Evolutionary conservation across 2,113 vertebrate species (phyloP).

Genomic region (Pogona vitticeps): DNA sequence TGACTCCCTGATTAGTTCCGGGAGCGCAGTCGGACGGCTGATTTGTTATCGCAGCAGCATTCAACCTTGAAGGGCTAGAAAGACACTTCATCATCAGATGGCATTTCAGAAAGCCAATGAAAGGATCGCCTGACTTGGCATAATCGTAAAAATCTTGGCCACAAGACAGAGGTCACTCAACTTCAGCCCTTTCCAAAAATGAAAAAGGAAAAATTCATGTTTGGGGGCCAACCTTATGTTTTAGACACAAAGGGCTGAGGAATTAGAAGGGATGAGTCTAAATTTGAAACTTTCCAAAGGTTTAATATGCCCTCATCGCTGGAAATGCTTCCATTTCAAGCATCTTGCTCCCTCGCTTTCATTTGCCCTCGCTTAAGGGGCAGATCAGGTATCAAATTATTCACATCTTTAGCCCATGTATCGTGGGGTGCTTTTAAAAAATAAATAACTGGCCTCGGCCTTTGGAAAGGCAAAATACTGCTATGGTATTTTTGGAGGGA

Average conservation of each 20-base stretch:
- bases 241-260: not conserved
- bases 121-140: conserved; percentile 31
- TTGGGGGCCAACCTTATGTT: not conserved
- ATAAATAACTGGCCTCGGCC: not conserved
- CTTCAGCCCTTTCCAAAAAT: not conserved
- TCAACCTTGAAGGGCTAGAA: conserved; percentile 32
- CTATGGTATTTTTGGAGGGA: not conserved
- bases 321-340: not conserved
- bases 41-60: conserved; percentile 14
- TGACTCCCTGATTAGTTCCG: not conserved
- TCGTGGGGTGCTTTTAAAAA: not conserved
- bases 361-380: not conserved
- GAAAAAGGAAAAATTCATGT: not conserved
- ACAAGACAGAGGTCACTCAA: conserved; percentile 15
- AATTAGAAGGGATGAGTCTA: not conserved
- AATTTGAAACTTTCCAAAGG: not conserved
- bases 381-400: too few relatives aligned
- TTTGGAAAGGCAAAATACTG: not conserved
- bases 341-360: not conserved
- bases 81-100: conserved; percentile 17
- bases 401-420: not conserved
- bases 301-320: not conserved
- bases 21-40: not conserved
- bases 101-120: conserved; percentile 1
- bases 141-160: conserved; percentile 24